Evolutionary conservation across 1,140 invertebrate genomes (phyloP).

Genomic region (Apis florea): DNA sequence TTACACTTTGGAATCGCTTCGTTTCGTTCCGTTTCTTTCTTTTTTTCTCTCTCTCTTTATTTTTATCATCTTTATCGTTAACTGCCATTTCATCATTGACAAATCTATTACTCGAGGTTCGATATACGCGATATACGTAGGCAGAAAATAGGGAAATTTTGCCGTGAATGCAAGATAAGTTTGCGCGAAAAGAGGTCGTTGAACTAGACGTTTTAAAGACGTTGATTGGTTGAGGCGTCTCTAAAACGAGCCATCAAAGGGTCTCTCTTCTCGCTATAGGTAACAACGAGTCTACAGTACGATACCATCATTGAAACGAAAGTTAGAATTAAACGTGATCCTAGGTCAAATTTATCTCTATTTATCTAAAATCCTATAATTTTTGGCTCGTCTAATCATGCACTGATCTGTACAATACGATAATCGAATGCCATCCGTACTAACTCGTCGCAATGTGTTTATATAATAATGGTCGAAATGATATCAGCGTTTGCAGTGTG

Average conservation of each 20-base stretch:
- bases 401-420: background rate
- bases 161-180: background rate
- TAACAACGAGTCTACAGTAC: constrained; percentile 23
- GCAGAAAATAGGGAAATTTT: background rate
- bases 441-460: background rate
- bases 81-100: background rate
- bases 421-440: background rate
- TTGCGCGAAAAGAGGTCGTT: constrained; percentile 11
- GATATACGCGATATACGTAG: too few relatives aligned
- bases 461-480: background rate
- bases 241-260: constrained; percentile 22
- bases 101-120: background rate
- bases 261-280: background rate
- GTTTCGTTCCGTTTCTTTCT: background rate
- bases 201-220: constrained; percentile 1
- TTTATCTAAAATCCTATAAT: too few relatives aligned
- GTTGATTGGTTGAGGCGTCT: constrained; percentile 5
- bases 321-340: background rate
- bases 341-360: background rate
- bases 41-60: background rate
- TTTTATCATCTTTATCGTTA: background rate
- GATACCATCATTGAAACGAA: constrained; percentile 36
- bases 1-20: background rate
- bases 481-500: background rate
- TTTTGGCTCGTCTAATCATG: background rate